A percentile compares a stretch with the other conserved stretches of the same genome.
These are phyloP conservation scores for Apotomis capreana DNA, from an alignment of 2,888 invertebrate species.

Conservation along the genomic window DNA sequence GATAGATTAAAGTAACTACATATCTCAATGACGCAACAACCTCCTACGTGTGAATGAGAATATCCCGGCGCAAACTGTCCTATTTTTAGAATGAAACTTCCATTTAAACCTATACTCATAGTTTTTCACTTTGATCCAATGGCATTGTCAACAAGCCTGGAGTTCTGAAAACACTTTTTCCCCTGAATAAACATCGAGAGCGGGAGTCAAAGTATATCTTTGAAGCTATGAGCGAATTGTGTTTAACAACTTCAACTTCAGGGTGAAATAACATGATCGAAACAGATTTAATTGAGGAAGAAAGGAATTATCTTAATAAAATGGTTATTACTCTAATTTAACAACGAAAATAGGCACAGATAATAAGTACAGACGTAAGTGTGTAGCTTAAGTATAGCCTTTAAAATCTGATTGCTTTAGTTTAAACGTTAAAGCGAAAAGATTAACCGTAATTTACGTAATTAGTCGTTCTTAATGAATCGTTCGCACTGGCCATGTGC, in stretches of 20 bases:
- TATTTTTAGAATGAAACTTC: constrained; percentile 5
- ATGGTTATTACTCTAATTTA: too few relatives aligned
- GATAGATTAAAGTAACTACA: constrained; percentile 17
- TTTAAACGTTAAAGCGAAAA: constrained; percentile 28
- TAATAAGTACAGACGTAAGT: too few relatives aligned
- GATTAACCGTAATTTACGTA: constrained; percentile 48
- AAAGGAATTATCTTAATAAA: constrained; percentile 38
- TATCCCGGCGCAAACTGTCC: constrained; percentile 13
- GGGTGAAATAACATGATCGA: constrained; percentile 46
- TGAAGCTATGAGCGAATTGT: constrained; percentile 50
- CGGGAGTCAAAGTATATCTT: constrained; percentile 43
- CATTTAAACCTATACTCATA: constrained; percentile 21
- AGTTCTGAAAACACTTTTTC: constrained; percentile 49
- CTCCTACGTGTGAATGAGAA: constrained; percentile 23
- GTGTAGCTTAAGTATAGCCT: too few relatives aligned
- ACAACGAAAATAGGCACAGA: too few relatives aligned
- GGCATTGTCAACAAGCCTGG: constrained; percentile 46
- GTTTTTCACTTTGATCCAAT: constrained; percentile 29
- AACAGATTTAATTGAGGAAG: constrained; percentile 44
- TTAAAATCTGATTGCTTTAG: constrained; percentile 14
- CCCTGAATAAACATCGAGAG: constrained; percentile 52
- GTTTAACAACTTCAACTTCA: constrained; percentile 50
- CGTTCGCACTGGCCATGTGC: constrained; percentile 47
- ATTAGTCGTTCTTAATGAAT: constrained; percentile 49
- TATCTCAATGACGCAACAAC: constrained; percentile 20